Base-by-base conservation (phyloP, 2,888 invertebrate species). In the Hirtodrosophila duncani region DNA sequence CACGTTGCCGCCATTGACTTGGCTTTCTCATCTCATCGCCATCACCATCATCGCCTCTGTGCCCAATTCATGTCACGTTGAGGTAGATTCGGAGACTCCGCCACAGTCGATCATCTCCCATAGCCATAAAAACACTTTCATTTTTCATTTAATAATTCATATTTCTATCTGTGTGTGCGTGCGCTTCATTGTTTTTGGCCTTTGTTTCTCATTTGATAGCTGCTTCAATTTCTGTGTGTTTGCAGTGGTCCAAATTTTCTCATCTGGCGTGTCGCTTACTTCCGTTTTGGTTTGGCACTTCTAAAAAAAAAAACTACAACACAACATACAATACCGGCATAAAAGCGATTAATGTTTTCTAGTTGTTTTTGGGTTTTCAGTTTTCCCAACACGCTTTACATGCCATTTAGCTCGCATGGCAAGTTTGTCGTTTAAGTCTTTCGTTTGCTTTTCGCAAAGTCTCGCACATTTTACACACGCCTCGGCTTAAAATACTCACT, bases 61-160 rank as follows among this genome's bases (percentile, higher is more conserved):
- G 65, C 57, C 72, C 72, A 74, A 67, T 63, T 67, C 79, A 75
- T 65, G 75, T 78, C 72, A 75, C 71, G 67, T 67, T 57, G 72
- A 51, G 71, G 72, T 58, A 67, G 63, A 57, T 67, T 57, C 67
- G 42, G 42, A 44, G 43, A 58, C 49, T 29, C 50, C 36, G 45
- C 50, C 23, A 16, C 48, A 48, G 33, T 42, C 21, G 24, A n/a
- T n/a, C n/a, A n/a, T n/a, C n/a, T n/a, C n/a, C n/a, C 42, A 30
- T 14, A 37, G 27, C 49, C 71, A 61, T 51, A 49, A 65, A 79
- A 78, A 70, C 79, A 79, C 72, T 72, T 72, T 72, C 72, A 79
- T 72, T 72, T 72, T 72, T 75, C 67, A 75, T 75, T 71, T 70
- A 71, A 78, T 71, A 79, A 79, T 72, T 72, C 72, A 72, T 71